Conservation (phyloP, 2,797 vertebrate species). For the Smutsia temminckii region DNA sequence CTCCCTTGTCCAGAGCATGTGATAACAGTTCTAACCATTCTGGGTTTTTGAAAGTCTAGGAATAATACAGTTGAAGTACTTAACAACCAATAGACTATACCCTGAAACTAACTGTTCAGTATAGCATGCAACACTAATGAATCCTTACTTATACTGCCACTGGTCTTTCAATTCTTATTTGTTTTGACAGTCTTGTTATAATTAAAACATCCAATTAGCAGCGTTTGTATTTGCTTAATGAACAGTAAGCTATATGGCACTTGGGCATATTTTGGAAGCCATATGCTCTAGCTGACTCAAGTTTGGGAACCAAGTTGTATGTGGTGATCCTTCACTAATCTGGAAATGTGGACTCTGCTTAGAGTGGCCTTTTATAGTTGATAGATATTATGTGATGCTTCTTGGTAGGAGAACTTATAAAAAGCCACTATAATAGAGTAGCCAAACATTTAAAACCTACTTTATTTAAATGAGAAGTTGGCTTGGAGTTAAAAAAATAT, state of each 20-base stretch:
- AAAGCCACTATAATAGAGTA: neutral
- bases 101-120: neutral
- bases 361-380: neutral
- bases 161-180: neutral
- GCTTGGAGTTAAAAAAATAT: neutral
- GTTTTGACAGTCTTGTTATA: neutral
- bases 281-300: neutral
- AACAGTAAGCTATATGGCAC: neutral
- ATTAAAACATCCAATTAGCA: neutral
- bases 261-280: neutral
- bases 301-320: neutral
- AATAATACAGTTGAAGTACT: neutral
- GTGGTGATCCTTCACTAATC: neutral
- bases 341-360: neutral
- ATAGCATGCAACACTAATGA: neutral
- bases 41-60: neutral
- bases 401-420: neutral
- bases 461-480: neutral
- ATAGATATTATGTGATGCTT: neutral
- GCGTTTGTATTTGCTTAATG: neutral
- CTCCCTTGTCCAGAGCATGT: neutral
- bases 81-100: neutral
- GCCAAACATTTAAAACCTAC: neutral
- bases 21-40: neutral
- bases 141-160: rapidly evolving